These are phyloP conservation scores for Periparus ater DNA, from an alignment of 2,797 vertebrate species.

Conservation along the genomic window DNA sequence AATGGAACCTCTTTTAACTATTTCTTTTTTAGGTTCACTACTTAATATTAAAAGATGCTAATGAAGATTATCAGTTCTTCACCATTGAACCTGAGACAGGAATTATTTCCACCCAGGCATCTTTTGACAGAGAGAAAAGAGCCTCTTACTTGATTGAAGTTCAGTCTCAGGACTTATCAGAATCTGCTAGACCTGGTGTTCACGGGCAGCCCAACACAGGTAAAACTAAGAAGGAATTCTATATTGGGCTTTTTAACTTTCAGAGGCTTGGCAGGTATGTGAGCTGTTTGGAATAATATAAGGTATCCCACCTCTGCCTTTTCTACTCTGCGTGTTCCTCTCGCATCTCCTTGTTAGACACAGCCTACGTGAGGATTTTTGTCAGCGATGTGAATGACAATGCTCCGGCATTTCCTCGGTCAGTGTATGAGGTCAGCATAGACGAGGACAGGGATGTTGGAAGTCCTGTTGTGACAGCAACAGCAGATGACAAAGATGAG, in stretches of 20 bases:
- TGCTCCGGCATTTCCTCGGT: slow-evolving; percentile 79
- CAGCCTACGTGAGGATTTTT: slow-evolving; percentile 86
- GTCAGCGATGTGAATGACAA: slow-evolving; percentile 91
- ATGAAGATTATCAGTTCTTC: slow-evolving; percentile 86
- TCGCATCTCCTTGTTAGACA: slow-evolving; percentile 74
- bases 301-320: background rate
- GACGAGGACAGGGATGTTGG: slow-evolving; percentile 89
- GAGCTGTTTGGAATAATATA: background rate
- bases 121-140: slow-evolving; percentile 90
- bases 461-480: slow-evolving; percentile 84
- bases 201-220: slow-evolving; percentile 88
- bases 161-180: slow-evolving; percentile 86
- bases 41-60: slow-evolving; percentile 83
- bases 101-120: slow-evolving; percentile 77
- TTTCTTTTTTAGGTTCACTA: slow-evolving; percentile 72
- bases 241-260: background rate
- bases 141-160: slow-evolving; percentile 88
- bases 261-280: background rate
- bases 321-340: background rate
- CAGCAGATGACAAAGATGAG: slow-evolving; percentile 87
- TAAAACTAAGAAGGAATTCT: slow-evolving; percentile 44
- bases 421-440: slow-evolving; percentile 83
- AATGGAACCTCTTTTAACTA: background rate
- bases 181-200: slow-evolving; percentile 83
- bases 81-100: slow-evolving; percentile 81